Conservation (phyloP, 2,888 invertebrate genomes). For the Flexamia atlantica region DNA sequence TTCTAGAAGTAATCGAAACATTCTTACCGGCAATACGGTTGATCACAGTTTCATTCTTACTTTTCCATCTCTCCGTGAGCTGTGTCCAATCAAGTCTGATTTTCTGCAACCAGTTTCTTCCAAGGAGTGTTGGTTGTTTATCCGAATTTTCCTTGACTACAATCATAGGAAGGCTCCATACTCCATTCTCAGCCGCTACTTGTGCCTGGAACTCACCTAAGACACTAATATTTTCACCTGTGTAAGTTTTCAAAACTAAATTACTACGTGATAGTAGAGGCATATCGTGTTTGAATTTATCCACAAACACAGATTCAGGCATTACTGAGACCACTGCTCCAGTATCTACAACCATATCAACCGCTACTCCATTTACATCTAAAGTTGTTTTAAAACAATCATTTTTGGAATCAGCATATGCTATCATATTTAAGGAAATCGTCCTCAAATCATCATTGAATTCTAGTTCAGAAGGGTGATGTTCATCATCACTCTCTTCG, state of each 20-base stretch:
- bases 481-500: too few relatives aligned
- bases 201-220: too few relatives aligned
- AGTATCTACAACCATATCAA: neutral
- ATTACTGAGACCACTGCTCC: too few relatives aligned
- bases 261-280: too few relatives aligned
- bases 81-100: neutral
- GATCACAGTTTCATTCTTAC: neutral
- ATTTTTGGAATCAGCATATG: neutral
- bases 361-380: neutral
- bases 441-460: neutral
- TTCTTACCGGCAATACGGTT: neutral
- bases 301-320: too few relatives aligned
- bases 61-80: neutral
- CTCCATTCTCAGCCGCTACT: too few relatives aligned
- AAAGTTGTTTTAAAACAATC: neutral
- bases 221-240: too few relatives aligned
- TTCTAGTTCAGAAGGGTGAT: too few relatives aligned
- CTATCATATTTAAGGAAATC: neutral
- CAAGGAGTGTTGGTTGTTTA: slow-evolving; percentile 7
- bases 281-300: too few relatives aligned
- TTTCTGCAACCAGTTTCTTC: slow-evolving; percentile 23
- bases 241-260: too few relatives aligned
- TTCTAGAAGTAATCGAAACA: neutral
- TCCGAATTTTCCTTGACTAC: neutral
- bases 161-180: neutral